phyloP scores from a whole-genome alignment of 2,888 invertebrate genomes.

The Chromoteleia sp. region DNA sequence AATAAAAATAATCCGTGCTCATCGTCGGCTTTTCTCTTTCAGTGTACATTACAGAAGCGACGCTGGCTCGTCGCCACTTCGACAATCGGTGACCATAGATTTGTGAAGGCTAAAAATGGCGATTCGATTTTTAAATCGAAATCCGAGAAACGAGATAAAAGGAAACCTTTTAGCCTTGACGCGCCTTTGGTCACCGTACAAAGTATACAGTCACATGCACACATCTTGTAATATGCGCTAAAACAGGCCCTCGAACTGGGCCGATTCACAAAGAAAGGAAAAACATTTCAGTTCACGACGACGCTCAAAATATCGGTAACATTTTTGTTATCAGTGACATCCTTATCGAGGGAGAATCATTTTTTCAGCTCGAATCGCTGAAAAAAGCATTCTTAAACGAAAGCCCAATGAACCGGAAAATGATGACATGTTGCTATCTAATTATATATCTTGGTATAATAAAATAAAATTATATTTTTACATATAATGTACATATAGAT shows the following conservation, averaged over 20 bases:
- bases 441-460: slow-evolving; percentile 35
- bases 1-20: slow-evolving; percentile 77
- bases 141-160: too few species aligned
- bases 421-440: slow-evolving; percentile 30
- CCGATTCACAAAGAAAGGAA: slow-evolving; percentile 39
- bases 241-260: slow-evolving; percentile 27
- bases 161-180: slow-evolving; percentile 1
- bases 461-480: slow-evolving; percentile 58
- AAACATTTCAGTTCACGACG: slow-evolving; percentile 45
- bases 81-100: slow-evolving; percentile 54
- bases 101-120: slow-evolving; percentile 15
- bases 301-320: slow-evolving; percentile 46
- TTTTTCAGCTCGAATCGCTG: background rate
- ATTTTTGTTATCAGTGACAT: slow-evolving; percentile 21
- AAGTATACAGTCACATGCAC: slow-evolving; percentile 77
- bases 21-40: slow-evolving; percentile 72
- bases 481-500: slow-evolving; percentile 62
- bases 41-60: slow-evolving; percentile 67
- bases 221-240: slow-evolving; percentile 68
- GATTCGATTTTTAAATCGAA: background rate
- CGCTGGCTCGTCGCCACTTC: slow-evolving; percentile 59
- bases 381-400: slow-evolving; percentile 63
- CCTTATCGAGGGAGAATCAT: slow-evolving; percentile 20
- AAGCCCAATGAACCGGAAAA: slow-evolving; percentile 52
- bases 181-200: slow-evolving; percentile 38